Conservation (phyloP, 2,113 vertebrate genomes). For the Zosterops pallidus region DNA sequence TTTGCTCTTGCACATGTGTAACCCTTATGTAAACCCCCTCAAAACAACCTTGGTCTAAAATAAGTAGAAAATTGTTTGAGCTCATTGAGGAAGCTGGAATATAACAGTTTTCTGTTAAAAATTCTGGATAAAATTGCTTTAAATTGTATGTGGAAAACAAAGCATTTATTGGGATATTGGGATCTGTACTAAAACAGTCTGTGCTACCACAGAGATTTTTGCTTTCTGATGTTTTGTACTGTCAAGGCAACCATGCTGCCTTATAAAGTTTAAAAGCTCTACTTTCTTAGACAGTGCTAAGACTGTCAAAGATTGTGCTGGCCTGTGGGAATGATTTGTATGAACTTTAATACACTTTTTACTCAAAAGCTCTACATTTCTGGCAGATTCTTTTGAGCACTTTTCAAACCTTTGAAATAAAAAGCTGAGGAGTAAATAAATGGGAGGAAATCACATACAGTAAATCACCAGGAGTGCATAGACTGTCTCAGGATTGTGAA, state of each 20-base stretch:
- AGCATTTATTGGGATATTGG: background rate
- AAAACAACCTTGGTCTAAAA: background rate
- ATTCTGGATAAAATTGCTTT: background rate
- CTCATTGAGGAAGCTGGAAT: background rate
- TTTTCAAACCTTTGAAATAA: constrained; percentile 14
- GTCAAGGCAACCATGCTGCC: background rate
- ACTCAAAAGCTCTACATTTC: background rate
- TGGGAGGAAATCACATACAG: constrained; percentile 60
- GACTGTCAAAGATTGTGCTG: background rate
- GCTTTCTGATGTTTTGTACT: background rate
- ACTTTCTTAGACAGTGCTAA: background rate
- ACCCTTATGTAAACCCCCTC: background rate
- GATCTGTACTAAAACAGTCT: background rate
- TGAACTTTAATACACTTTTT: background rate
- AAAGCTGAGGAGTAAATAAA: background rate
- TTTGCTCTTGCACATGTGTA: background rate
- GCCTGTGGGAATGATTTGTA: background rate
- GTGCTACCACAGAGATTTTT: background rate
- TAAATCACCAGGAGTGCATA: constrained; percentile 62
- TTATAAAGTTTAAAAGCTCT: background rate
- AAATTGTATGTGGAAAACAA: background rate
- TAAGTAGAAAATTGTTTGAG: background rate
- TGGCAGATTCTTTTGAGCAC: background rate
- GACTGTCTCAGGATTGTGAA: constrained; percentile 56
- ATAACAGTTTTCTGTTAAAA: background rate